These are phyloP conservation scores for Tetrao urogallus DNA, from an alignment of 2,113 vertebrate species.

Conservation along the genomic window DNA sequence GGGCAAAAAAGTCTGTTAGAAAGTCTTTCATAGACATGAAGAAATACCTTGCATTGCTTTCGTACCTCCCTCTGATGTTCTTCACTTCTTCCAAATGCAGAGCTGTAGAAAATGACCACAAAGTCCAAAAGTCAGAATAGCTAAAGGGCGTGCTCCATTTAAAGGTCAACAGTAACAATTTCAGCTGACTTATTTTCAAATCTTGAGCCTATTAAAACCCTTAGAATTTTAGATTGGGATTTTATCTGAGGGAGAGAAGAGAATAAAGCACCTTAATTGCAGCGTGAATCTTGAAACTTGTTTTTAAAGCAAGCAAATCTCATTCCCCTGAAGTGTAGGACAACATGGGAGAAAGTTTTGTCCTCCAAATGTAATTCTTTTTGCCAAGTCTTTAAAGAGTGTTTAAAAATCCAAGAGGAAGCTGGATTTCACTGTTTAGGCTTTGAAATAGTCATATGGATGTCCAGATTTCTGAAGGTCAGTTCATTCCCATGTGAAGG, in stretches of 20 bases:
- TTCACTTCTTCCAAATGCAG: not conserved
- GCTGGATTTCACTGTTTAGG: not conserved
- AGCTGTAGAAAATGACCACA: not conserved
- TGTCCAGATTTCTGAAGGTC: slow-evolving; percentile 8
- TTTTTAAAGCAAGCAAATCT: not conserved
- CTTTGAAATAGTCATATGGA: not conserved
- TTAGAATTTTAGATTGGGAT: not conserved
- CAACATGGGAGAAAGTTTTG: not conserved
- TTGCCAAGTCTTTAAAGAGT: slow-evolving; percentile 3
- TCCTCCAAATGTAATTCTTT: not conserved
- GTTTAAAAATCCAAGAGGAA: slow-evolving; percentile 5
- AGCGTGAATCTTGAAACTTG: not conserved
- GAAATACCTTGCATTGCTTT: not conserved
- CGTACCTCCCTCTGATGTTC: not conserved
- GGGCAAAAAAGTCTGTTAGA: not conserved
- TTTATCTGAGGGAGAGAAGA: accelerated
- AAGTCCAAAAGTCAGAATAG: not conserved
- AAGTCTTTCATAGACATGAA: not conserved
- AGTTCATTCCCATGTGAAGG: not conserved
- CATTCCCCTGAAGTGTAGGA: not conserved
- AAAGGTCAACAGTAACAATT: not conserved
- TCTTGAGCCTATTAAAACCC: not conserved
- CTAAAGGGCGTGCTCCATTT: not conserved
- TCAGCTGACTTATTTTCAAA: not conserved
- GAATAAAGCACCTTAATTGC: not conserved